Percentiles rank a stretch among this genome's conserved stretches.
Conservation (phyloP, 2,113 vertebrate genomes). For the Pomatostomus ruficeps region DNA sequence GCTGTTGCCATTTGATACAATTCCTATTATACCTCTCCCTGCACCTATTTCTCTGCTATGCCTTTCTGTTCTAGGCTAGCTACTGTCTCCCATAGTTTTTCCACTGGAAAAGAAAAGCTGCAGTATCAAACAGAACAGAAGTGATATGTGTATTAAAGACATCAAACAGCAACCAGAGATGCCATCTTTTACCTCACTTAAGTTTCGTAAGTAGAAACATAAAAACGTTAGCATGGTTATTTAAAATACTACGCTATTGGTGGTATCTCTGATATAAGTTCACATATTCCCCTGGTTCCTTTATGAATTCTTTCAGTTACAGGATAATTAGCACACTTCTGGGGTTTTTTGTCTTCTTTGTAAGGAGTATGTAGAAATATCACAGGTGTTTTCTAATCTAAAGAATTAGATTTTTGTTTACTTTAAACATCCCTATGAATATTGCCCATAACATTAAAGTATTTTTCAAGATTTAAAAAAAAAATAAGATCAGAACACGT, state of each 20-base stretch:
- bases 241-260: neutral
- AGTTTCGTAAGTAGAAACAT: neutral
- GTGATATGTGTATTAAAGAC: neutral
- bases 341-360: neutral
- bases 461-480: neutral
- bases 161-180: neutral
- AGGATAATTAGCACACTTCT: neutral
- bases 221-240: neutral
- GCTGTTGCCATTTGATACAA: neutral
- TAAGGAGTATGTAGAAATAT: neutral
- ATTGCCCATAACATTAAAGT: neutral
- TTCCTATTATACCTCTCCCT: neutral
- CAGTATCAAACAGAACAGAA: neutral
- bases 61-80: neutral
- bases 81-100: neutral
- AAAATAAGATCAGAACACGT: neutral
- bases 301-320: neutral
- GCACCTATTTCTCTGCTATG: neutral
- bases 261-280: neutral
- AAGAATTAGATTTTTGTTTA: neutral
- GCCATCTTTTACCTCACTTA: neutral
- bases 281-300: neutral
- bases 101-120: neutral
- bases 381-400: neutral
- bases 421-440: neutral